Evolutionary conservation across 2,888 invertebrate species (phyloP), one percentile per base, ranked within the genome.

Genomic region (Plutella xylostella): DNA sequence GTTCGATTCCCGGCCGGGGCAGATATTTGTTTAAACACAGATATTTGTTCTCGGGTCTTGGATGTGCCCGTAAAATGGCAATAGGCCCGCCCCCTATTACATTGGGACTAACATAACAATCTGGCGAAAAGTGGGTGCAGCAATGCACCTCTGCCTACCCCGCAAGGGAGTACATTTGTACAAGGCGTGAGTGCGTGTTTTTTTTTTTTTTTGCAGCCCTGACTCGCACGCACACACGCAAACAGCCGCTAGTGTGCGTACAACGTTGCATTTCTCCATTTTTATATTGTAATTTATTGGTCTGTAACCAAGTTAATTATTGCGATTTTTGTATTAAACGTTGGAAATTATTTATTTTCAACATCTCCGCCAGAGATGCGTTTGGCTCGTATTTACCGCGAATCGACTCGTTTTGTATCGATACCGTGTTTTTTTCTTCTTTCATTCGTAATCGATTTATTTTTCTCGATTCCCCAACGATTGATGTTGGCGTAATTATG

Each of bases 321-420:
- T 82, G 74, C 77, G 74, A 83, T 83, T 83, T 83, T 83, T 82
- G 82, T 80, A 82, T 82, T 82, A 82, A 83, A 83, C 79, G 80
- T 72, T 79, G 79, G 69, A 82, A 78, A 82, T 82, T 80, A 83
- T 83, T 82, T 83, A 82, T 82, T 82, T 82, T 82, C 78, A 82
- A 71, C 72, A 51, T 63, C 60, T 71, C 73, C 73, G 70, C 66
- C 57, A 54, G 58, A 25, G n/a, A n/a, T 19, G 56, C 55, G 56
- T 62, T 57, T 55, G 56, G 48, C 64, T 71, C 76, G 75, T 72
- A 14, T 39, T 34, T 80, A 75, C 77, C 62, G 42, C 47, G 51
- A 50, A 52, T 43, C 47, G 20, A 31, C 42, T 25, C 7, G 14
- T 20, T n/a, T 42, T 38, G 20, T n/a, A 19, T 15, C 20, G 37